Percentiles rank a stretch among this genome's conserved stretches.
Conservation (phyloP, 2,888 invertebrate species). For the Ischnura elegans region DNA sequence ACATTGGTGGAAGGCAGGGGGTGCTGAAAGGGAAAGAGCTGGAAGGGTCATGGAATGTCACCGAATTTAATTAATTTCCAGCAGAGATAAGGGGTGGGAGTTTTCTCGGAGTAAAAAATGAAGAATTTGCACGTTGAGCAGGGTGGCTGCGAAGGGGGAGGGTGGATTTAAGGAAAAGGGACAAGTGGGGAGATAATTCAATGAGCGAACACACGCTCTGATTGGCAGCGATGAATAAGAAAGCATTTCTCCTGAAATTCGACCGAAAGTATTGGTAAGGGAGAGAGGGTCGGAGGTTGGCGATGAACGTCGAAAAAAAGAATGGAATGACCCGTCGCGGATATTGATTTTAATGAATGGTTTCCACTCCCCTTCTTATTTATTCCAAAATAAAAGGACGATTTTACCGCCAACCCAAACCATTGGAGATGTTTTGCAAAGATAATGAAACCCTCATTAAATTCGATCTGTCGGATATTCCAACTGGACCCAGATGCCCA, state of each 20-base stretch:
- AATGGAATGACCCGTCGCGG: background rate
- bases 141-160: background rate
- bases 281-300: background rate
- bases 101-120: background rate
- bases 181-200: background rate
- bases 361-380: background rate
- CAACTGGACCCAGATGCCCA: too few relatives aligned
- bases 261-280: background rate
- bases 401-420: background rate
- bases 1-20: background rate
- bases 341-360: slow-evolving; percentile 37
- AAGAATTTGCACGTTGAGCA: background rate
- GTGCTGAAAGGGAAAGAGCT: background rate
- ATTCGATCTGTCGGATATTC: background rate
- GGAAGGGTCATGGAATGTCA: background rate
- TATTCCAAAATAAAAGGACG: background rate
- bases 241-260: background rate
- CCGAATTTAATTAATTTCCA: slow-evolving; percentile 57
- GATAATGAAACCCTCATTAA: background rate
- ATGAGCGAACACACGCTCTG: slow-evolving; percentile 50
- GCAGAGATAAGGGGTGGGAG: background rate
- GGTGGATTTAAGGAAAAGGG: background rate
- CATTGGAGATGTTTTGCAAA: background rate
- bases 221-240: background rate
- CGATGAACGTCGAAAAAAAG: background rate